phyloP scores from a whole-genome alignment of 1,140 invertebrate genomes.

The Oreohelix idahoensis region DNA sequence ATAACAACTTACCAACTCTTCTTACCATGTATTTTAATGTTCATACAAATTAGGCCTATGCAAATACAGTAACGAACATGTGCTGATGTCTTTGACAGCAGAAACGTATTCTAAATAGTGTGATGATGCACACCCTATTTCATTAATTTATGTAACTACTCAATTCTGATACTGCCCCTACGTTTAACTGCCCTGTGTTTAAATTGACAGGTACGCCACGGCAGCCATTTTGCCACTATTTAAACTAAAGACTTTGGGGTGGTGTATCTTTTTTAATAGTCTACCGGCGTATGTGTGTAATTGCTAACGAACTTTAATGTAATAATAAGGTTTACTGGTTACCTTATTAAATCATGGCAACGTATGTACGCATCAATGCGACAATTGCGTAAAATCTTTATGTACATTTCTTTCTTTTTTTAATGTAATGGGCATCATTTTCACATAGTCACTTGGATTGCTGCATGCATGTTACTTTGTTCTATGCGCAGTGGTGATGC shows the following conservation, averaged over 20 bases:
- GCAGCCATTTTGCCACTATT: not conserved
- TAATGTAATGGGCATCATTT: not conserved
- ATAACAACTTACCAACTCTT: too few relatives aligned
- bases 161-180: too few relatives aligned
- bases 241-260: not conserved
- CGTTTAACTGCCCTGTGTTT: too few relatives aligned
- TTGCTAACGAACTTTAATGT: not conserved
- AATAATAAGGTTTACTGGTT: not conserved
- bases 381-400: not conserved
- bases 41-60: too few relatives aligned
- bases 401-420: not conserved
- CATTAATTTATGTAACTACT: too few relatives aligned
- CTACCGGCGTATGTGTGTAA: not conserved
- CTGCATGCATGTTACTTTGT: constrained; percentile 17
- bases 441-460: not conserved
- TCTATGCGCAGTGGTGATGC: constrained; percentile 18
- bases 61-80: too few relatives aligned
- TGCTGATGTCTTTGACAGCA: too few relatives aligned
- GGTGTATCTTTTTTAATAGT: not conserved
- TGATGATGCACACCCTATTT: too few relatives aligned
- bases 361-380: not conserved
- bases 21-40: too few relatives aligned
- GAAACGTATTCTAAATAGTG: too few relatives aligned
- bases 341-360: not conserved
- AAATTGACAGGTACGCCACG: not conserved